A percentile compares a stretch with the other conserved stretches of the same genome.
Conservation (phyloP, 2,113 vertebrate species). For the Hydropotes inermis region DNA sequence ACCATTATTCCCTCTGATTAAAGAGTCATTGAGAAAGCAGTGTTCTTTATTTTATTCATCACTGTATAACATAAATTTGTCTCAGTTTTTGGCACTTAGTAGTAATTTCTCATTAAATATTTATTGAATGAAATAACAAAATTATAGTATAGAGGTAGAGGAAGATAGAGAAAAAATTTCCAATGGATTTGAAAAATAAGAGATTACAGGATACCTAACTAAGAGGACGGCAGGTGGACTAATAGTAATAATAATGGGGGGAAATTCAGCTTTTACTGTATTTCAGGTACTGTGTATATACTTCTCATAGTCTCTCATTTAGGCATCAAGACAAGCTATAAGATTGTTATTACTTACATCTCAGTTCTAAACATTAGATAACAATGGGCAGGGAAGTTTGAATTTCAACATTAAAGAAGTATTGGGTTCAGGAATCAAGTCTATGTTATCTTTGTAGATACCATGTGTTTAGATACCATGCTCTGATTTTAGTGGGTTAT, state of each 20-base stretch:
- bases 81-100: background rate
- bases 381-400: background rate
- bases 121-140: background rate
- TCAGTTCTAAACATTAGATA: background rate
- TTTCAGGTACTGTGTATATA: background rate
- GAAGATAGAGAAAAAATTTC: background rate
- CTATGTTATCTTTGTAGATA: background rate
- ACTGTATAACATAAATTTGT: background rate
- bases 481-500: background rate
- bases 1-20: background rate
- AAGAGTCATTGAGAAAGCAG: background rate
- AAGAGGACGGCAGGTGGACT: background rate
- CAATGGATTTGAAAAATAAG: background rate
- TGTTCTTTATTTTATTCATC: background rate
- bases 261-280: background rate
- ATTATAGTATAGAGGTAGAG: background rate
- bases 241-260: background rate
- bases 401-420: background rate
- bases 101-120: background rate
- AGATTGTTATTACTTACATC: background rate
- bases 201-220: background rate
- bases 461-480: background rate
- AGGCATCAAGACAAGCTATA: background rate
- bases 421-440: background rate
- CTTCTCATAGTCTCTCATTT: background rate